Base-by-base conservation (phyloP, 2,113 vertebrate genomes). In the Hippolais icterina region DNA sequence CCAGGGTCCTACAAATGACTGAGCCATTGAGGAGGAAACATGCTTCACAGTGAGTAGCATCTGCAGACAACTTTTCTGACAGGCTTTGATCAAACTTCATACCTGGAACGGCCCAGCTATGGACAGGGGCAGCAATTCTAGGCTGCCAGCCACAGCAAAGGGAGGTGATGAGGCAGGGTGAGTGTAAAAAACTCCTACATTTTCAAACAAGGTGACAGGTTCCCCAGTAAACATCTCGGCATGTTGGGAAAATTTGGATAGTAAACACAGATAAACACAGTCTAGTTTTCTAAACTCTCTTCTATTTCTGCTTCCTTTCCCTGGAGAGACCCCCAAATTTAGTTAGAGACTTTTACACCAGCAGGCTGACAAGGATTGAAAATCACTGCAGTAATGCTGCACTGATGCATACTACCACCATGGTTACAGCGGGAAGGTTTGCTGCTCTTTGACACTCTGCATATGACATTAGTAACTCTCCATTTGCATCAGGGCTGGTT, bases 71-170 rank as follows among this genome's bases (percentile, higher is more conserved):
- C 82, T 64, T 60, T 47, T 66, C 31, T 68, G 60, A 28, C 1
- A 10, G 39, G 24, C 35, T 92, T 84, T 75, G 44, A 31, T 53
- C 25, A 31, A 78, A 65, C 46, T 76, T 79, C 15, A 6, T 52
- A 13, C 8, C 37, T 37, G n/a, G 9, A 37, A 53, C 0, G 3
- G 22, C 22, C 35, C 33, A 53, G 49, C 27, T 27, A 46, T 28
- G 46, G n/a, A 69, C 15, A 33, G 28, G 44, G n/a, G 8, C 22
- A 41, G 10, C 20, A 53, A 5, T 39, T 89, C 52, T 15, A n/a
- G 70, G 24, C 37, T 68, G 66, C 15, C 27, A 3, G 3, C 8
- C 2, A 1, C 41, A 0, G 0, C 66, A 3, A 5, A 31, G 44
- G 60, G 21, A 10, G 46, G 5, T 18, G 14, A 5, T 8, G 50